phyloP scores from a whole-genome alignment of 2,888 invertebrate genomes.

The Lithophane socia region DNA sequence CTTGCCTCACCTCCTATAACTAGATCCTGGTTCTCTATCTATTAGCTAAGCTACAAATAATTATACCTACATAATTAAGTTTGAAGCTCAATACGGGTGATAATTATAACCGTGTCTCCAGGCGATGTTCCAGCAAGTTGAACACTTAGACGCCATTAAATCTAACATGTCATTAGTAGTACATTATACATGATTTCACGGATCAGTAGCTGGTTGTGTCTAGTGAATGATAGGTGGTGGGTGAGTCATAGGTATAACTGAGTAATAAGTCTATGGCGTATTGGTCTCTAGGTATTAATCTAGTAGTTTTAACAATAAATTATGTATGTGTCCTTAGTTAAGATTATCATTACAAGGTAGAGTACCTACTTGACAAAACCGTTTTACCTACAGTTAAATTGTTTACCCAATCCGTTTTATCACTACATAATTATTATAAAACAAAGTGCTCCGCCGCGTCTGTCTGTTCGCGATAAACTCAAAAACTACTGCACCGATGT shows the following conservation, averaged over 20 bases:
- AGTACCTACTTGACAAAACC: not conserved
- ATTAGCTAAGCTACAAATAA: not conserved
- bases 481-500: too few relatives aligned
- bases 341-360: not conserved
- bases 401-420: not conserved
- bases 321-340: not conserved
- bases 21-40: not conserved
- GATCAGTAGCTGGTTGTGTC: constrained; percentile 7
- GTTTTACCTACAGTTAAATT: too few relatives aligned
- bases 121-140: constrained; percentile 34
- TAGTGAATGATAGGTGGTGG: not conserved
- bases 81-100: constrained; percentile 7
- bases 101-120: constrained; percentile 42
- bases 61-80: not conserved
- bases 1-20: not conserved
- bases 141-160: constrained; percentile 48
- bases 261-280: not conserved
- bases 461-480: too few relatives aligned
- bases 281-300: not conserved
- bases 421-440: too few relatives aligned
- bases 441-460: too few relatives aligned
- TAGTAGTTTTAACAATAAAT: not conserved
- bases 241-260: not conserved
- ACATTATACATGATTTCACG: constrained; percentile 35
- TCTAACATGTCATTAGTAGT: constrained; percentile 24